Evolutionary conservation across 2,797 vertebrate genomes (phyloP).

Genomic region (Luscinia luscinia): DNA sequence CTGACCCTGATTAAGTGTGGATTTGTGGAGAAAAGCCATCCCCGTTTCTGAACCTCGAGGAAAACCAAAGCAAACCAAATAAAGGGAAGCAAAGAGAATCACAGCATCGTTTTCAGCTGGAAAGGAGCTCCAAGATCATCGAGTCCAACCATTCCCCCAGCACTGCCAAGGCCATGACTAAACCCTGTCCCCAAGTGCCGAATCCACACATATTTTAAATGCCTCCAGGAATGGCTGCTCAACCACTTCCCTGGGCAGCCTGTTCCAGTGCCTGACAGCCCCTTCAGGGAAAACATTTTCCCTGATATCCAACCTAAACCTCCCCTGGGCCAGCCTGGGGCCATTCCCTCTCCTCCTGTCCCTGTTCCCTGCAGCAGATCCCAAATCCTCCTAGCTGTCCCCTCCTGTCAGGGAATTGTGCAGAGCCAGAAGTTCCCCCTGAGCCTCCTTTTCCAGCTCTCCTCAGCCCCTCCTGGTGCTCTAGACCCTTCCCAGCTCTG

Average conservation of each 20-base stretch:
- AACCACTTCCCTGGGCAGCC: neutral
- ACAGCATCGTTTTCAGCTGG: neutral
- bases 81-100: neutral
- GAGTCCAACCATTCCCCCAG: neutral
- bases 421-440: neutral
- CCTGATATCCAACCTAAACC: neutral
- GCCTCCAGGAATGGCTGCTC: neutral
- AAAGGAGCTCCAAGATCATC: neutral
- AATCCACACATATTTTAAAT: neutral
- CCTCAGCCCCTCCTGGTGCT: rapidly evolving
- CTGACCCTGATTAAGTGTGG: conserved; percentile 29
- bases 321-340: neutral
- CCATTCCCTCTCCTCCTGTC: neutral
- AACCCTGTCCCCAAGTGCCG: neutral
- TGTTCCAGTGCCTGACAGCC: neutral
- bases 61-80: conserved; percentile 24
- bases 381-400: neutral
- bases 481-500: rapidly evolving
- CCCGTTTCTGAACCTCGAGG: neutral
- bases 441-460: neutral
- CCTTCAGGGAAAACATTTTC: neutral
- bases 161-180: neutral
- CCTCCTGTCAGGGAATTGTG: neutral
- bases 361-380: neutral
- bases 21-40: neutral